phyloP scores from a whole-genome alignment of 2,888 invertebrate species.

The Drosophila neonasuta region DNA sequence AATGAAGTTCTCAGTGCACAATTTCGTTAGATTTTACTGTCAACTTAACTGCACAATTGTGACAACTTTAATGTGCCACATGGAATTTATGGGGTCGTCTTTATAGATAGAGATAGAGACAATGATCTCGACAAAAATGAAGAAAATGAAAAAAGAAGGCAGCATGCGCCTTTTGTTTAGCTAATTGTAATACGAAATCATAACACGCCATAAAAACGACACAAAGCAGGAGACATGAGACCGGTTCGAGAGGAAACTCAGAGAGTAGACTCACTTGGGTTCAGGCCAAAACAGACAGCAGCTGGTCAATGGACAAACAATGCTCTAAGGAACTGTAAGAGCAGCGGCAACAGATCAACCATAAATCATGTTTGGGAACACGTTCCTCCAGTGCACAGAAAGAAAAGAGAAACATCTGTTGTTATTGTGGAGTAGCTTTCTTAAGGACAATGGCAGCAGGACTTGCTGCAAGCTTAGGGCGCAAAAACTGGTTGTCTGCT shows the following conservation, averaged over 20 bases:
- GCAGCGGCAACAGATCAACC: constrained; percentile 52
- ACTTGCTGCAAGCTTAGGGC: constrained; percentile 68
- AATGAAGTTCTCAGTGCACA: constrained; percentile 63
- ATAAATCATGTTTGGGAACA: constrained; percentile 75
- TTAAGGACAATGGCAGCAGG: constrained; percentile 58
- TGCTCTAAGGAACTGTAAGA: constrained; percentile 53
- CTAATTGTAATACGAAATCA: constrained; percentile 75
- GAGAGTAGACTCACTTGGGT: constrained; percentile 22
- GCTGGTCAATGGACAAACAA: constrained; percentile 71
- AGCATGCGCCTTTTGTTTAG: constrained; percentile 70
- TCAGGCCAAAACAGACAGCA: constrained; percentile 43
- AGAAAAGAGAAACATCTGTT: constrained; percentile 59
- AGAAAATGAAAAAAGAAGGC: constrained; percentile 5
- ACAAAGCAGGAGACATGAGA: constrained; percentile 44
- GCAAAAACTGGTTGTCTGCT: constrained; percentile 69
- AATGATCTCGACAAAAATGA: constrained; percentile 9
- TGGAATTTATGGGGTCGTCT: constrained; percentile 49
- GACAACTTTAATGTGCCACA: constrained; percentile 63
- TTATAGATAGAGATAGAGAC: constrained; percentile 24
- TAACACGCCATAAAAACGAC: constrained; percentile 72
- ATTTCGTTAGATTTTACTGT: constrained; percentile 44
- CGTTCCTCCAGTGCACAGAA: constrained; percentile 49
- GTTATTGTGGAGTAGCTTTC: constrained; percentile 50
- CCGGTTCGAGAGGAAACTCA: constrained; percentile 52
- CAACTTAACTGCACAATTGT: constrained; percentile 69